Evolutionary conservation across 1,140 invertebrate species (phyloP).

Genomic region (Habropoda laboriosa): DNA sequence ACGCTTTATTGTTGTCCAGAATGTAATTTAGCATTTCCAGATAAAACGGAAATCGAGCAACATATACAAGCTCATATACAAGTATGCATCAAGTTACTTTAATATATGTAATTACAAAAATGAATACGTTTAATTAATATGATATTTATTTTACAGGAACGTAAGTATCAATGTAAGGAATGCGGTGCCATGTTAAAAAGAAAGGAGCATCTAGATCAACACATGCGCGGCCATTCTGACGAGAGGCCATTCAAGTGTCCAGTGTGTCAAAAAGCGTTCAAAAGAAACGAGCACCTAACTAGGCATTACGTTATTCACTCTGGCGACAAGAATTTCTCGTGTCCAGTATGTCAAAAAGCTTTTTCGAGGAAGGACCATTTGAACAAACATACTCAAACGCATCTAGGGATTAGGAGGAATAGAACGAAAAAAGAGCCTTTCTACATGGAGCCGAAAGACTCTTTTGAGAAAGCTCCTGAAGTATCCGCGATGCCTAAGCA

Average conservation of each 20-base stretch:
- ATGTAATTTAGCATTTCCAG: slow-evolving; percentile 78
- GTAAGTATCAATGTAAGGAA: slow-evolving; percentile 80
- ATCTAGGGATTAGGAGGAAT: slow-evolving; percentile 74
- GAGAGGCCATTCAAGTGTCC: slow-evolving; percentile 86
- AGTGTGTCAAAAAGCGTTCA: slow-evolving; percentile 84
- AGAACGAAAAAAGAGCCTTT: slow-evolving; percentile 76
- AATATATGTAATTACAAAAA: not conserved
- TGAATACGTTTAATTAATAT: not conserved
- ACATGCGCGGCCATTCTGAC: slow-evolving; percentile 88
- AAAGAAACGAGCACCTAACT: slow-evolving; percentile 81
- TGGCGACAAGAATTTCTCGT: slow-evolving; percentile 86
- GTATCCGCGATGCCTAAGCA: slow-evolving; percentile 67
- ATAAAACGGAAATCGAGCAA: slow-evolving; percentile 77
- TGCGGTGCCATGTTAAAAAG: slow-evolving; percentile 81
- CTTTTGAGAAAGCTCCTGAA: slow-evolving; percentile 67
- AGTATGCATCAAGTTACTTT: slow-evolving; percentile 56
- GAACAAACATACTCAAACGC: slow-evolving; percentile 85
- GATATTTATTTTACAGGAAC: slow-evolving; percentile 70
- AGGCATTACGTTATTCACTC: slow-evolving; percentile 82
- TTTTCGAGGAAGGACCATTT: slow-evolving; percentile 90
- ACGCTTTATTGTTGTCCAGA: slow-evolving; percentile 81
- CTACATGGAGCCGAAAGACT: slow-evolving; percentile 65
- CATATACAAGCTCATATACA: slow-evolving; percentile 80
- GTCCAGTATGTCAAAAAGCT: slow-evolving; percentile 88
- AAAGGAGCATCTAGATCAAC: slow-evolving; percentile 84